Evolutionary conservation across 2,888 invertebrate genomes (phyloP), one percentile per base, ranked within the genome.

Genomic region (Caenorhabditis sp.): DNA sequence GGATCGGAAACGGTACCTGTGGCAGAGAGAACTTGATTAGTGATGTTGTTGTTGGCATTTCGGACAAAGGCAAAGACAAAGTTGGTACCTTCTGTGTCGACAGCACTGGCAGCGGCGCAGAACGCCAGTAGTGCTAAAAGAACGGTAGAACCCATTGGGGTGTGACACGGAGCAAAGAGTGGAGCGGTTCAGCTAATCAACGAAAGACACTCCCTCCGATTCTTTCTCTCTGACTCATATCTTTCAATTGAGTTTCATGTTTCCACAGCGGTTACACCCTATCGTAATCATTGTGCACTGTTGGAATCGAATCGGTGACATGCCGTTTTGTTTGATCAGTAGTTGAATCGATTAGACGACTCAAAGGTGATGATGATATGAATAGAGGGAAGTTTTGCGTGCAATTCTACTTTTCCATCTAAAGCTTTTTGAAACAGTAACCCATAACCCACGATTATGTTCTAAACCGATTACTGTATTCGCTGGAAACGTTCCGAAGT

Each of bases 51-150:
- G 22, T 82, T 73, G 5, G 78, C 76, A 66, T 82, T 82, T 61
- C 82, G 32, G 11, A 80, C 56, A 27, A 78, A 82, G 8, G 70
- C 68, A 32, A 71, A 82, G 6, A 73, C 58, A 15, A 78, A 82
- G 32, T 55, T 41, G 11, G 76, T 78, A 35, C 82, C 82, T 58
- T 82, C 82, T 27, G 61, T 71, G 52, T 82, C 82, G 17, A 78
- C 43, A 8, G 66, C 66, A 52, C 27, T 56, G 41, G 43, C 56
- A 15, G 58, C 50, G 9, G 56, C 17, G 58, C 32, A 63, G 56
- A 72, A 58, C 58, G 58, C 56, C 56, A 72, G 58, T 43, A 72
- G 61, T 55, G 46, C 71, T 71, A 55, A 26, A 71, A 71, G 56
- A 71, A 61, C 61, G 53, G 59, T 39, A 24, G 35, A 27, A 24